A percentile compares a stretch with the other conserved stretches of the same genome.
Evolutionary conservation across 2,888 invertebrate species (phyloP).

Genomic region (Neoitamus cyanurus): DNA sequence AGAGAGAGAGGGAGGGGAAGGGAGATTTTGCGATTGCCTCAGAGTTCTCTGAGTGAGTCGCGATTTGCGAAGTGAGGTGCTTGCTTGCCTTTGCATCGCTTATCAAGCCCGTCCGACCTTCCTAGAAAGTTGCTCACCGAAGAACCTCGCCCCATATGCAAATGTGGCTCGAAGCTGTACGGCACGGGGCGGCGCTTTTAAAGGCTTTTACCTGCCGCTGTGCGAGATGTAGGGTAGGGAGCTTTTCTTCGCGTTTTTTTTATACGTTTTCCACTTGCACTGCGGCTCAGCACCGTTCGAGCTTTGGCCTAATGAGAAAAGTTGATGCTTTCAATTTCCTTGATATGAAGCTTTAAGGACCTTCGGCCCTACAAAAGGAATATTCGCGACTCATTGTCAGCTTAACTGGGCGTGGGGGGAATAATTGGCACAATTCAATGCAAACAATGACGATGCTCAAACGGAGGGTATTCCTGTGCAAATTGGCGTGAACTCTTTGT

Average conservation of each 20-base stretch:
- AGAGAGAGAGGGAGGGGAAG: too few species aligned
- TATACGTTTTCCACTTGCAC: background rate
- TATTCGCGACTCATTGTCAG: background rate
- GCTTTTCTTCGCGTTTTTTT: background rate
- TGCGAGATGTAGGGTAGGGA: background rate
- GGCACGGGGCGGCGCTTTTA: background rate
- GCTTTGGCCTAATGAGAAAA: background rate
- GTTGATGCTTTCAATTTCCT: background rate
- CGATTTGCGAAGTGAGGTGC: background rate
- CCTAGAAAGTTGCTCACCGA: background rate
- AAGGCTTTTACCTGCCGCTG: background rate
- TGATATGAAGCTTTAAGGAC: background rate
- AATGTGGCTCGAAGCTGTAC: background rate
- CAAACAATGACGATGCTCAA: background rate
- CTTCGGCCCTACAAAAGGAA: background rate
- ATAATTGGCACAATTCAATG: background rate
- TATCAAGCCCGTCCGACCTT: background rate
- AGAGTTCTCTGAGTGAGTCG: background rate
- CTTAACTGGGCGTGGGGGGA: background rate
- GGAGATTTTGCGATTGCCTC: background rate
- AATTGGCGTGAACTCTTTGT: background rate
- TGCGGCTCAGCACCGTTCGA: background rate
- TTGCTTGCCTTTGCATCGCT: background rate
- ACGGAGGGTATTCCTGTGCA: background rate
- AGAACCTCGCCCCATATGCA: constrained; percentile 5